Conservation (phyloP, 2,113 vertebrate genomes). For the Lepus europaeus region DNA sequence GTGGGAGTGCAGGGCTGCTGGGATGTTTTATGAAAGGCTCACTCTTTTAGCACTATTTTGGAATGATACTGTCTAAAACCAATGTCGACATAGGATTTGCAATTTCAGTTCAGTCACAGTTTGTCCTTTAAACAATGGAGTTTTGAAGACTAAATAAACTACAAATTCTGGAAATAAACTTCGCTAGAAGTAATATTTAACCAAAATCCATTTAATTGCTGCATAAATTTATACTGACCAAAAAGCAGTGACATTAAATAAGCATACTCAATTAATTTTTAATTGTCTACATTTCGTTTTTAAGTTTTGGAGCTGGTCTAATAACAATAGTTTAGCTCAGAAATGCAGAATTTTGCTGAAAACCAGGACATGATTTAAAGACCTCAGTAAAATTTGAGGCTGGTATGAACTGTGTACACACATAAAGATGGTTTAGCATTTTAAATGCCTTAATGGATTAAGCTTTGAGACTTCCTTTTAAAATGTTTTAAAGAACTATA, state of each 20-base stretch:
- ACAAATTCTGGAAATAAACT: constrained; percentile 43
- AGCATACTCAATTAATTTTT: constrained; percentile 32
- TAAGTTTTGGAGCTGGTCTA: constrained; percentile 22
- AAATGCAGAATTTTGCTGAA: constrained; percentile 34
- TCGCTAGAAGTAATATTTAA: background rate
- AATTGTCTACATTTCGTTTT: constrained; percentile 54
- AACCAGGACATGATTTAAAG: constrained; percentile 35
- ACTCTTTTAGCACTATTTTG: background rate
- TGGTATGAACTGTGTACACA: background rate
- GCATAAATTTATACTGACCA: background rate
- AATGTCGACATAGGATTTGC: background rate
- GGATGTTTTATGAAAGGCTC: background rate
- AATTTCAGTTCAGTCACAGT: background rate
- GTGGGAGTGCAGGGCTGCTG: background rate
- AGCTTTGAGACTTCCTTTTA: constrained; percentile 30
- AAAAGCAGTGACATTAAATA: constrained; percentile 12
- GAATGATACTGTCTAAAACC: background rate
- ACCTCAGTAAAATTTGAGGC: background rate
- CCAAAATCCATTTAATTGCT: background rate
- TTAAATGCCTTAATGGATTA: constrained; percentile 8
- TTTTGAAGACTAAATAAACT: background rate
- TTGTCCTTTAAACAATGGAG: background rate
- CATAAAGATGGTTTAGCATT: background rate
- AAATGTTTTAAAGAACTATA: background rate
- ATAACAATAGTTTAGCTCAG: background rate